A percentile compares a stretch with the other conserved stretches of the same genome.
These are phyloP conservation scores for Lates calcarifer DNA, from an alignment of 2,113 vertebrate genomes.

Conservation along the genomic window DNA sequence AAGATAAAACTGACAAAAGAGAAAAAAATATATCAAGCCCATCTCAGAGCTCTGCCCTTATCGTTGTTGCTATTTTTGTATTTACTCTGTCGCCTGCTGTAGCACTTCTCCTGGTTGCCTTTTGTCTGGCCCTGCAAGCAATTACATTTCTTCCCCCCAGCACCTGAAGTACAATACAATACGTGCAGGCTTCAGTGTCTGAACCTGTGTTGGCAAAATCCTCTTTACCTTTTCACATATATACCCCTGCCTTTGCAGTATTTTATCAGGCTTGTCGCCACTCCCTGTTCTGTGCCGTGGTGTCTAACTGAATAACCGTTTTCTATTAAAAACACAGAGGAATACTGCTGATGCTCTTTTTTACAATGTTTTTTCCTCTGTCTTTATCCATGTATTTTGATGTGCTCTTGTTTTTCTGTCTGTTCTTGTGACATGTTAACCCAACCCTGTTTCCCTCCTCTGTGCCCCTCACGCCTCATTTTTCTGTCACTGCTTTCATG, in stretches of 20 bases:
- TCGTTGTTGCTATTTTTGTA: constrained; percentile 80
- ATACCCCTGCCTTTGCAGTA: constrained; percentile 15
- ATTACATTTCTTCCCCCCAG: constrained; percentile 78
- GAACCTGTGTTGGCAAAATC: constrained; percentile 66
- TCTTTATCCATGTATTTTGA: constrained; percentile 54
- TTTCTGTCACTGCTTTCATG: constrained; percentile 10
- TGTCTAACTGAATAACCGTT: constrained; percentile 31
- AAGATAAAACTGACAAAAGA: constrained; percentile 80
- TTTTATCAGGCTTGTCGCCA: constrained; percentile 51
- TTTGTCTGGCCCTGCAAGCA: constrained; percentile 81
- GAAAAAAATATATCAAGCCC: constrained; percentile 66
- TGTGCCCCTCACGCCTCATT: constrained; percentile 18
- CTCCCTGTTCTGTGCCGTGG: constrained; percentile 28
- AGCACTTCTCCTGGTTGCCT: constrained; percentile 69
- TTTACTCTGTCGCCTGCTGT: constrained; percentile 71
- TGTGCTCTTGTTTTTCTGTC: constrained; percentile 35
- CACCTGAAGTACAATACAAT: constrained; percentile 75
- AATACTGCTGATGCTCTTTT: constrained; percentile 59
- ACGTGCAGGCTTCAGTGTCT: constrained; percentile 53
- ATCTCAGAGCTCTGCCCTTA: constrained; percentile 74
- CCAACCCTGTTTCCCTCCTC: constrained; percentile 29
- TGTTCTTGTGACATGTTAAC: constrained; percentile 52
- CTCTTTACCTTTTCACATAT: constrained; percentile 57
- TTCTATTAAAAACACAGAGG: constrained; percentile 49
- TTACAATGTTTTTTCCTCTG: constrained; percentile 31